Percentiles rank a stretch among this genome's conserved stretches.
Conservation (phyloP, 2,888 invertebrate species). For the Tricholauxania praeusta region DNA sequence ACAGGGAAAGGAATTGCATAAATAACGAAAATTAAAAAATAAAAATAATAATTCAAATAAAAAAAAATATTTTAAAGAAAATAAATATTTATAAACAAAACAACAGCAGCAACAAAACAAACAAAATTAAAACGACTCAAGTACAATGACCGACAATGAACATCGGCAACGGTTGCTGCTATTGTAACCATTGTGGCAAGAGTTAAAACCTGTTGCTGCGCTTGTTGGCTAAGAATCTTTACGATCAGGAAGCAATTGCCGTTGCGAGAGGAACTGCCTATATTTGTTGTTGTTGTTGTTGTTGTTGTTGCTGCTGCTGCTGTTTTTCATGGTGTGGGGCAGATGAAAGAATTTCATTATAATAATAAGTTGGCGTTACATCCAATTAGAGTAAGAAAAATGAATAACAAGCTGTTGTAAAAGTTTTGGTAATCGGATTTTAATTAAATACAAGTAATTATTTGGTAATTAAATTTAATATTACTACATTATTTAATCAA, state of each 20-base stretch:
- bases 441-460: no score
- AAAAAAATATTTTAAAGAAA: not conserved
- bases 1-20: not conserved
- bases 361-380: no score
- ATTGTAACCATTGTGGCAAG: not conserved
- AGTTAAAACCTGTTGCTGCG: slow-evolving; percentile 11
- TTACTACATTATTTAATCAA: no score
- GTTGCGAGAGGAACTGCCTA: not conserved
- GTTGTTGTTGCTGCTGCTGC: no score
- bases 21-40: not conserved
- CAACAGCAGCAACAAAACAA: not conserved
- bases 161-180: not conserved
- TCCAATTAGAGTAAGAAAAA: no score
- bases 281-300: no score
- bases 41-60: slow-evolving; percentile 11
- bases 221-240: slow-evolving; percentile 11
- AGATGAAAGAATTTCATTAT: no score
- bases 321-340: no score
- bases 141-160: slow-evolving; percentile 34
- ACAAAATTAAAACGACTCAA: slow-evolving; percentile 23
- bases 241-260: slow-evolving; percentile 26
- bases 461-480: no score
- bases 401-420: no score
- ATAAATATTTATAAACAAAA: slow-evolving; percentile 25
- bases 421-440: no score